Base-by-base conservation (phyloP, 2,113 vertebrate genomes). In the Ceuthmochares aereus region DNA sequence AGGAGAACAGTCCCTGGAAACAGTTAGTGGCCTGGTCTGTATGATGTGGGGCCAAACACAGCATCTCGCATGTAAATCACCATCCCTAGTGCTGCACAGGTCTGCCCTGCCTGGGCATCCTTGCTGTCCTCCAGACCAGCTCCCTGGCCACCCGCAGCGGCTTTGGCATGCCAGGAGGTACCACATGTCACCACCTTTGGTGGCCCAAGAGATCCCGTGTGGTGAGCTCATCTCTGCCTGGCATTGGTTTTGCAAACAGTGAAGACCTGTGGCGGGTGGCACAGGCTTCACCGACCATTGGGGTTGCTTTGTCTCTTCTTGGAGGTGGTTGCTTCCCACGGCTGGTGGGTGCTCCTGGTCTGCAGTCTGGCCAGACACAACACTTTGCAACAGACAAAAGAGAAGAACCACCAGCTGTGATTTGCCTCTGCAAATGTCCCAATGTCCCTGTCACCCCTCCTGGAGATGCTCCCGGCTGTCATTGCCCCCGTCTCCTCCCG, bases 221-320 rank as follows among this genome's bases (percentile, higher is more conserved):
- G 70, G 66, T 54, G 63, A 45, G 55, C 72, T 70, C 40, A n/a
- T 10, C 63, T 32, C 68, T 58, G 68, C 63, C 8, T 5, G 21
- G 51, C 15, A 9, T 3, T 69, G 75, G 37, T 47, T 17, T 14
- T 3, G 2, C 43, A 17, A 5, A 27, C 47, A 49, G n/a, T 1
- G 0, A 27, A 84, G 63, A 23, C 34, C 36, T 4, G 0, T 0
- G 3, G 66, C 26, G 5, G 27, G 3, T 17, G 22, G 27, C 4
- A 9, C 0, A 1, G 47, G 40, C 52, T 4, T 26, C 34, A 15
- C 14, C 5, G 0, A 5, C 4, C 1, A 1, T 18, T 1, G 2
- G 45, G 29, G 30, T 40, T 10, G 0, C 6, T 55, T 11, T 49
- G 17, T 9, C 43, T 37, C 36, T 36, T 10, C 32, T 60, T 4